phyloP scores from a whole-genome alignment of 2,113 vertebrate species.

The Atlantisia rogersi region DNA sequence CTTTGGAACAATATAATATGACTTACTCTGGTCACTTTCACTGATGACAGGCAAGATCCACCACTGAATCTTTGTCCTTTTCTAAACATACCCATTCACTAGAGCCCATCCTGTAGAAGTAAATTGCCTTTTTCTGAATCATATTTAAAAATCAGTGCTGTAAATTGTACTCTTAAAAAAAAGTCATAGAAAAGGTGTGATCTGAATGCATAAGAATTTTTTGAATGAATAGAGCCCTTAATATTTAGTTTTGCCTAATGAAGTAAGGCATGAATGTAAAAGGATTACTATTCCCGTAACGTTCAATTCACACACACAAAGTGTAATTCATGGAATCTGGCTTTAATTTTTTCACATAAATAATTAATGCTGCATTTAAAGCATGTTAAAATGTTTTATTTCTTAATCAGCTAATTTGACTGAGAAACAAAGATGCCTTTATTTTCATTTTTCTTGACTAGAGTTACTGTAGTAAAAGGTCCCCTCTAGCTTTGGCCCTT shows the following conservation, averaged over 20 bases:
- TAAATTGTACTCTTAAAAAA: conserved; percentile 48
- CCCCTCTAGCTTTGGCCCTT: conserved; percentile 76
- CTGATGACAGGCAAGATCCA: not conserved
- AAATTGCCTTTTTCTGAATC: conserved; percentile 17
- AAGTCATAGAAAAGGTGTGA: conserved; percentile 53
- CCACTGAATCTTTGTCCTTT: not conserved
- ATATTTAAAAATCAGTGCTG: conserved; percentile 33
- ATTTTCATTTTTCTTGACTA: conserved; percentile 75
- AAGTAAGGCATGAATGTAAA: conserved; percentile 65
- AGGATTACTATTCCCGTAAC: conserved; percentile 71
- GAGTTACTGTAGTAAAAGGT: conserved; percentile 79
- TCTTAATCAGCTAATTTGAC: conserved; percentile 83
- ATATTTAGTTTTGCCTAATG: conserved; percentile 71
- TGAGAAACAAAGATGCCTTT: conserved; percentile 83
- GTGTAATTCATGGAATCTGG: conserved; percentile 73
- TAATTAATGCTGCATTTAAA: conserved; percentile 82
- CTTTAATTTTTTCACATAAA: conserved; percentile 77
- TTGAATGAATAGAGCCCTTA: conserved; percentile 70
- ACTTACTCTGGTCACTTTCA: not conserved
- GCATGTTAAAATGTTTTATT: conserved; percentile 79
- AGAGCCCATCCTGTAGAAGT: not conserved
- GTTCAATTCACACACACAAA: conserved; percentile 70
- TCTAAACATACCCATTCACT: not conserved
- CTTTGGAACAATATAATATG: not conserved
- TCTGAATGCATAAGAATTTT: conserved; percentile 53